These are phyloP conservation scores for Sphaerophoria rueppellii DNA, from an alignment of 2,888 invertebrate genomes.

Conservation along the genomic window DNA sequence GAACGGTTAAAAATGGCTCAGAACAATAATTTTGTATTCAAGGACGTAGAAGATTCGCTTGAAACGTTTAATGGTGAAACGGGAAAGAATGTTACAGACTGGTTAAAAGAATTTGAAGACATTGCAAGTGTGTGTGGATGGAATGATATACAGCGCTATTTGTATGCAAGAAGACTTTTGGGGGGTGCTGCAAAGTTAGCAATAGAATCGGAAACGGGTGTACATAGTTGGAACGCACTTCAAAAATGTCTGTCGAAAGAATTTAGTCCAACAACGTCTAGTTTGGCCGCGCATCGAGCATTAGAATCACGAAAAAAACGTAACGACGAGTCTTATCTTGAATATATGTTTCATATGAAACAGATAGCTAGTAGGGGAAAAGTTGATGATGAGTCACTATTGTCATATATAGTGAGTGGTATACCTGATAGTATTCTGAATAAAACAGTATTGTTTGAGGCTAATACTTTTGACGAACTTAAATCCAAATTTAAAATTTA, in stretches of 20 bases:
- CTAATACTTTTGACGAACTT: constrained; percentile 8
- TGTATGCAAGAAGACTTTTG: constrained; percentile 33
- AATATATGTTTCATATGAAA: constrained; percentile 17
- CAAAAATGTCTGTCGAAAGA: constrained; percentile 18
- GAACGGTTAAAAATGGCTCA: constrained; percentile 23
- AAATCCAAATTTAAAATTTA: constrained; percentile 19
- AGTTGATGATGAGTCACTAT: constrained; percentile 6
- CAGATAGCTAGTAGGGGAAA: constrained; percentile 13
- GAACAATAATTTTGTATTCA: constrained; percentile 47
- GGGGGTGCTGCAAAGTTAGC: constrained; percentile 46
- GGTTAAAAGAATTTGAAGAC: constrained; percentile 28
- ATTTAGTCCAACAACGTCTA: constrained; percentile 6
- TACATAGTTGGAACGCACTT: constrained; percentile 30
- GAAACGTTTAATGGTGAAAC: constrained; percentile 51
- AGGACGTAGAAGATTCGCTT: constrained; percentile 50
- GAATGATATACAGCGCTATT: constrained; percentile 35
- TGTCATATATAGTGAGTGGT: constrained; percentile 5
- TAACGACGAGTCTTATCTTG: constrained; percentile 13
- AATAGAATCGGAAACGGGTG: constrained; percentile 19
- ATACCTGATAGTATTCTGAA: constrained; percentile 9
- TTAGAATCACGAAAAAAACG: constrained; percentile 20
- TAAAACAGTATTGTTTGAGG: constrained; percentile 14
- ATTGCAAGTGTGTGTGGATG: constrained; percentile 29
- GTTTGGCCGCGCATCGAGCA: background rate
- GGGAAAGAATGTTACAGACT: background rate